Evolutionary conservation across 2,888 invertebrate genomes (phyloP).

Genomic region (Dysmachus trigonus): DNA sequence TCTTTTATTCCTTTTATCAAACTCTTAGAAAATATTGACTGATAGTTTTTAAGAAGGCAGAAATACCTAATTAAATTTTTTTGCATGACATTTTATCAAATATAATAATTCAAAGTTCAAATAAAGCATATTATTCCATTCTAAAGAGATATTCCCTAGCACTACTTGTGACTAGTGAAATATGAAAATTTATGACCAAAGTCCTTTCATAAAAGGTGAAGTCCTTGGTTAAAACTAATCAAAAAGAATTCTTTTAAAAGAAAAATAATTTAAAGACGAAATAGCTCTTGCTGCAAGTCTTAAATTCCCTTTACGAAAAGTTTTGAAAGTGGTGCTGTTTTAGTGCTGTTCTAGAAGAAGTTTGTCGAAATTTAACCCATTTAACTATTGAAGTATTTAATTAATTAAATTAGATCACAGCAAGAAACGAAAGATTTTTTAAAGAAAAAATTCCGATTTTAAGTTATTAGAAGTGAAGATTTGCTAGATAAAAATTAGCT

Average conservation of each 20-base stretch:
- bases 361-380: neutral
- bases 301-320: neutral
- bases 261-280: neutral
- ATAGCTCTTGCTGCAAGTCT: neutral
- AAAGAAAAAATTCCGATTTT: neutral
- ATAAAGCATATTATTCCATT: neutral
- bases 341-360: neutral
- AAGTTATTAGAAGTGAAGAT: neutral
- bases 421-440: neutral
- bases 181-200: neutral
- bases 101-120: neutral
- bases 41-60: too few species aligned
- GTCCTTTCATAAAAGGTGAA: neutral
- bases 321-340: neutral
- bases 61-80: too few species aligned
- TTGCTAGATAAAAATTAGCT: too few species aligned
- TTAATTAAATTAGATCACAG: neutral
- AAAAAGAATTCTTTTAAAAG: neutral
- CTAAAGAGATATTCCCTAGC: neutral
- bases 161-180: neutral
- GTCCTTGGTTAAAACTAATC: neutral
- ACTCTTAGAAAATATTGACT: too few species aligned
- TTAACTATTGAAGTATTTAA: neutral
- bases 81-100: too few species aligned
- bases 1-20: too few species aligned